phyloP scores from a whole-genome alignment of 2,888 invertebrate species.

The Drosophila rubida region DNA sequence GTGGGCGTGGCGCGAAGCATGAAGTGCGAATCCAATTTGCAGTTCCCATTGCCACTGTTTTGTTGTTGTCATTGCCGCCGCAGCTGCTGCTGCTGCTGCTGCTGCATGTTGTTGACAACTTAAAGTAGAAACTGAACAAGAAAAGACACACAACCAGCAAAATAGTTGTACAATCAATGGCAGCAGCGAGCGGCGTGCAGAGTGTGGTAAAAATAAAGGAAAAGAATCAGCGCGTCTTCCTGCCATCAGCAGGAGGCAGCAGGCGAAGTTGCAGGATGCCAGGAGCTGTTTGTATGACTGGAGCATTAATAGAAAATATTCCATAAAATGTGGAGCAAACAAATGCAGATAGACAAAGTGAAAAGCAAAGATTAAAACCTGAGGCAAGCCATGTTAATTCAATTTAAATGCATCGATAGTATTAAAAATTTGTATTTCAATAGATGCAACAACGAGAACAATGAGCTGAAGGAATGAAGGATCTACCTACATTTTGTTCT shows the following conservation, averaged over 20 bases:
- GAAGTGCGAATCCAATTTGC: slow-evolving; percentile 25
- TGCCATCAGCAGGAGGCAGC: background rate
- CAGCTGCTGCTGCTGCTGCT: background rate
- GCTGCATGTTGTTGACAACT: slow-evolving; percentile 11
- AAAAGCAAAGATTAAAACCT: too few species aligned
- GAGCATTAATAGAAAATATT: background rate
- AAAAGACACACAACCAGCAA: background rate
- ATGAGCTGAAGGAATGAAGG: too few species aligned
- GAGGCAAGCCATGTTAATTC: too few species aligned
- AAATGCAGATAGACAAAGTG: too few species aligned
- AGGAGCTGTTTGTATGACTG: background rate
- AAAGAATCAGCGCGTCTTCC: background rate
- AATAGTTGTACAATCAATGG: slow-evolving; percentile 3
- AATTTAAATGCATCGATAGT: too few species aligned
- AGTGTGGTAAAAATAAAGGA: background rate
- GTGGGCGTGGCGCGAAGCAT: slow-evolving; percentile 40
- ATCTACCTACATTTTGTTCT: too few species aligned
- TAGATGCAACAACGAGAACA: too few species aligned
- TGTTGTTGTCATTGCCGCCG: slow-evolving; percentile 4
- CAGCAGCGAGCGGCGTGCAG: background rate
- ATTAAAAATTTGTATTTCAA: too few species aligned
- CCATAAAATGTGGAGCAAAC: background rate
- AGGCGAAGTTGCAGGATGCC: background rate
- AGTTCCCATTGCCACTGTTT: slow-evolving; percentile 12
- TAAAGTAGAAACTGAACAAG: background rate